Evolutionary conservation across 2,888 invertebrate species (phyloP).

Genomic region (Mythimna vitellina): DNA sequence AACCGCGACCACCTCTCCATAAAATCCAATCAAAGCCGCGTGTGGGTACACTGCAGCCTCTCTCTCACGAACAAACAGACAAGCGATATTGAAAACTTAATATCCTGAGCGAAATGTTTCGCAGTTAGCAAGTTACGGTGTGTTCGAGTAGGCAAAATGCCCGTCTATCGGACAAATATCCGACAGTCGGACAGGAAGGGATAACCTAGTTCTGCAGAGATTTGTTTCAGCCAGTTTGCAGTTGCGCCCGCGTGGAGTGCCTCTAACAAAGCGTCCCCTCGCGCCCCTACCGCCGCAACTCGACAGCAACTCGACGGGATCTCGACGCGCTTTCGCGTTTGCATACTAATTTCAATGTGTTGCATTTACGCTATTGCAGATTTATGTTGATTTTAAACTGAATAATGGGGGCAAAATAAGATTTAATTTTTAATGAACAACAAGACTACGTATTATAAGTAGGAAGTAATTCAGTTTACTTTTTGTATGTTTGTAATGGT

Average conservation of each 20-base stretch:
- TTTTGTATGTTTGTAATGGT: no score
- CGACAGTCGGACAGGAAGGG: conserved; percentile 71
- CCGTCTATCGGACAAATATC: conserved; percentile 70
- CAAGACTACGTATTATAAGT: no score
- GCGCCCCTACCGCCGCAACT: conserved; percentile 44
- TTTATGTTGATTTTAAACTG: no score
- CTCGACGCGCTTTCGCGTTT: background rate
- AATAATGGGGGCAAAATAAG: background rate
- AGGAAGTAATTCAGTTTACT: no score
- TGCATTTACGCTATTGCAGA: background rate
- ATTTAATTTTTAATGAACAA: background rate
- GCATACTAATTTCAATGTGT: background rate
- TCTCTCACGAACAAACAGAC: conserved; percentile 35
- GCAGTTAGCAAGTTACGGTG: conserved; percentile 60
- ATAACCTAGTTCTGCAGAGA: conserved; percentile 72
- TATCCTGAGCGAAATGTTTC: conserved; percentile 68
- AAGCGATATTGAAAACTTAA: conserved; percentile 73
- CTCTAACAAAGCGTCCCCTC: conserved; percentile 63
- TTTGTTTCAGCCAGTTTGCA: conserved; percentile 75
- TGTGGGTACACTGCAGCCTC: conserved; percentile 1
- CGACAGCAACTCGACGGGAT: conserved; percentile 5
- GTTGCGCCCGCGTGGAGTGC: conserved; percentile 64
- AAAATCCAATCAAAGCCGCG: conserved; percentile 46
- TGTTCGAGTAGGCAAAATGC: conserved; percentile 58
- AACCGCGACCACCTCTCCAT: conserved; percentile 23